Conservation (phyloP, 2,797 vertebrate species). For the Silurus lanzhouensis region DNA sequence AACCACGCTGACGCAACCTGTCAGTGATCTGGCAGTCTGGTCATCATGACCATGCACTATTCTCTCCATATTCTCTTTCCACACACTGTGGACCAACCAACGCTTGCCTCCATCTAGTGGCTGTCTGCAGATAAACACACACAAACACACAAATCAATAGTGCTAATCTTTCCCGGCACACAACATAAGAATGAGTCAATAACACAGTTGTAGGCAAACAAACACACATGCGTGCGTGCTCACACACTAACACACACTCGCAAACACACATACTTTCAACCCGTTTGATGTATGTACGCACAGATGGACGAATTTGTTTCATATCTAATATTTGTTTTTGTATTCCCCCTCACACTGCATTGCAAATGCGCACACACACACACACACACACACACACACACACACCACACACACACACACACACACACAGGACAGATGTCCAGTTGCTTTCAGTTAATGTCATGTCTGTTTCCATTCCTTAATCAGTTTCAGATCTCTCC, state of each 20-base stretch:
- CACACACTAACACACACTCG: conserved; percentile 5
- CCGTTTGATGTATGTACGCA: not conserved
- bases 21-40: conserved; percentile 29
- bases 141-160: not conserved
- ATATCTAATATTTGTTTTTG: not conserved
- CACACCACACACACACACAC: too few species aligned
- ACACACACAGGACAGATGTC: not conserved
- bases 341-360: not conserved
- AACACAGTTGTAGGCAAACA: conserved; percentile 19
- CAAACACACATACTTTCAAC: not conserved
- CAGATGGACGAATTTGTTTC: not conserved
- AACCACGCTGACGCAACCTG: conserved; percentile 36
- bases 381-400: too few species aligned
- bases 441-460: not conserved
- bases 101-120: conserved; percentile 49
- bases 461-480: not conserved
- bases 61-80: not conserved
- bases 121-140: not conserved
- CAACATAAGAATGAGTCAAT: conserved; percentile 19
- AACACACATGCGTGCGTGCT: not conserved
- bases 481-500: not conserved
- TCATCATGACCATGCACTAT: conserved; percentile 55
- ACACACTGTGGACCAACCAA: not conserved
- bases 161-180: conserved; percentile 36
- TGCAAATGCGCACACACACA: not conserved